These are phyloP conservation scores for Hippoglossus stenolepis DNA, from an alignment of 2,113 vertebrate genomes.

Conservation along the genomic window DNA sequence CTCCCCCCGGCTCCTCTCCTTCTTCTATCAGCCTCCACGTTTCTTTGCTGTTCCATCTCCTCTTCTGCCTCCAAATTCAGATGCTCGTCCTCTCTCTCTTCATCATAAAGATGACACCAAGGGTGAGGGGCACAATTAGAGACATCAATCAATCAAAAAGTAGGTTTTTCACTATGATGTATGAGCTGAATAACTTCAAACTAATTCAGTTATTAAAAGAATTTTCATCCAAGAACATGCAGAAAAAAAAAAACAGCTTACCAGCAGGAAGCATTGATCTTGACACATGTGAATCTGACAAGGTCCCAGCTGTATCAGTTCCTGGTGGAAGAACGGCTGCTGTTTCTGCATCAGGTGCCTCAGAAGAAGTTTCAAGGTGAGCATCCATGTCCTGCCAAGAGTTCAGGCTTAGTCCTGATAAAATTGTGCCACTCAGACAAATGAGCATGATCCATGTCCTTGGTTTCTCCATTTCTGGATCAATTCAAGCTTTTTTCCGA, in stretches of 20 bases:
- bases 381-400: not conserved
- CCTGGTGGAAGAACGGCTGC: not conserved
- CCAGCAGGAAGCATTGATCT: slow-evolving; percentile 24
- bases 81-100: slow-evolving; percentile 9
- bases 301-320: not conserved
- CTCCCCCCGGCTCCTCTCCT: slow-evolving; percentile 59
- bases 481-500: not conserved
- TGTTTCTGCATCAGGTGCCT: slow-evolving; percentile 16
- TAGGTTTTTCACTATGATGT: not conserved
- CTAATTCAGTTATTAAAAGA: not conserved
- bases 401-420: slow-evolving; percentile 20
- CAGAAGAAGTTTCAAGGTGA: slow-evolving; percentile 9
- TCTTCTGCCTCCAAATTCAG: slow-evolving; percentile 10
- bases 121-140: not conserved
- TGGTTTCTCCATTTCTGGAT: slow-evolving; percentile 29
- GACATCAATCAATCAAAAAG: not conserved
- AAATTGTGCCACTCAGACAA: slow-evolving; percentile 36
- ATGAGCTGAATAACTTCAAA: not conserved
- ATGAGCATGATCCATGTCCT: slow-evolving; percentile 39
- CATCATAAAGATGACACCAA: not conserved
- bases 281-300: not conserved
- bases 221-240: not conserved
- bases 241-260: slow-evolving; percentile 38
- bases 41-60: slow-evolving; percentile 15
- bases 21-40: slow-evolving; percentile 27